A percentile compares a stretch with the other conserved stretches of the same genome.
Conservation (phyloP, 2,797 vertebrate genomes). For the Fistularia commersonii region DNA sequence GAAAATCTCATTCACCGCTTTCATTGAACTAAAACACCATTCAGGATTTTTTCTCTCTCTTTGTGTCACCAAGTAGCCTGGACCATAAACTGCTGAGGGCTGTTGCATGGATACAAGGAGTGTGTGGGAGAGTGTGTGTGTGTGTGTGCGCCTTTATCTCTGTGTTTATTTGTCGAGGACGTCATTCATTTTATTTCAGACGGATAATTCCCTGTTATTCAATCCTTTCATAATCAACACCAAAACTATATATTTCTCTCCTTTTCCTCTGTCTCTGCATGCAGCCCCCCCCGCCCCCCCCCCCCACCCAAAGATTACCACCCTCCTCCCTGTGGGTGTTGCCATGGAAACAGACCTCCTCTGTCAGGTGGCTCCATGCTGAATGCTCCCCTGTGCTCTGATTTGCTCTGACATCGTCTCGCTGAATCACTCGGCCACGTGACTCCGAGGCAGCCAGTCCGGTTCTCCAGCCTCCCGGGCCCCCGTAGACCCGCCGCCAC, state of each 20-base stretch:
- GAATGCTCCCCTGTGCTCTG: constrained; percentile 45
- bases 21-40: constrained; percentile 47
- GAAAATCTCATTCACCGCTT: constrained; percentile 55
- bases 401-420: constrained; percentile 57
- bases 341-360: constrained; percentile 68
- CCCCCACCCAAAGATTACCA: background rate
- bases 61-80: constrained; percentile 52
- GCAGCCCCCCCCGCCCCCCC: constrained; percentile 4
- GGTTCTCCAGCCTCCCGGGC: constrained; percentile 1
- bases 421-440: constrained; percentile 60
- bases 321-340: constrained; percentile 39
- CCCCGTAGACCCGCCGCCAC: no score
- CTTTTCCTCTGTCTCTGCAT: constrained; percentile 13
- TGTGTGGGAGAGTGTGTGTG: constrained; percentile 34
- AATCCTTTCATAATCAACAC: constrained; percentile 14
- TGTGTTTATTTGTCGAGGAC: constrained; percentile 7
- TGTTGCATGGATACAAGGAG: constrained; percentile 54
- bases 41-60: constrained; percentile 47
- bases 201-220: constrained; percentile 27
- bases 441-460: constrained; percentile 42
- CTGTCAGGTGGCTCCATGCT: constrained; percentile 59
- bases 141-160: constrained; percentile 17
- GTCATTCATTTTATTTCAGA: constrained; percentile 30
- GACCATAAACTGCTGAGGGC: constrained; percentile 36
- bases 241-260: constrained; percentile 18